Base-by-base conservation (phyloP, 2,797 vertebrate species). In the Emydoidea blandingii region DNA sequence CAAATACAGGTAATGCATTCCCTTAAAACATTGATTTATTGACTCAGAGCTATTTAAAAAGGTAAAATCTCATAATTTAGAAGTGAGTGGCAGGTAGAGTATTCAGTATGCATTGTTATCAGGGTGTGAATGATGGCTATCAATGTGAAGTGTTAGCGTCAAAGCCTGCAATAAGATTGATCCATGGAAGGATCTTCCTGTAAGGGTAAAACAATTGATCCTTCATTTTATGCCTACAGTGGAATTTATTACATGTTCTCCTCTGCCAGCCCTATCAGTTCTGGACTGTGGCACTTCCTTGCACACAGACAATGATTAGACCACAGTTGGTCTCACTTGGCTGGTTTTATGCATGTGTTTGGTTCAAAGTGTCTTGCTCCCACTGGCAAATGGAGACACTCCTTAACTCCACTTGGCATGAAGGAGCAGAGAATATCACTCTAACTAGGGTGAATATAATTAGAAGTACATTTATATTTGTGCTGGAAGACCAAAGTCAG, bases 401-500 rank as follows among this genome's bases (percentile, higher is more conserved):
- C 37, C 90, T 89, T 95, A 83, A 94, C 82, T 95, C 68, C 68
- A 74, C 79, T 96, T 92, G 59, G 88, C 95, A 81, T 92, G 94
- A 96, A 97, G 96, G 97, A 97, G 94, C 88, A 83, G 74, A 89
- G 97, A 97, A 95, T 86, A 92, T 94, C 96, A 95, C 89, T 97
- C 94, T 59, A 86, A 91, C 4, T 19, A 90, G 78, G 94, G 54
- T 80, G 90, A 94, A 85, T 95, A 92, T 97, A 97, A 97, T 98
- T 95, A 97, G 92, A 97, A 97, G 95, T 92, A 94, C 65, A 92
- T 93, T 97, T 97, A 93, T 93, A 96, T 96, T 97, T 98, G 97
- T 96, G 96, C 91, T 95, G 86, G 16, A 90, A 94, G 91, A 96
- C 88, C 95, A 97, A 97, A 97, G 96, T 98, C 96, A 96, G 90